Percentiles rank a stretch among this genome's conserved stretches.
Evolutionary conservation across 2,113 vertebrate species (phyloP).

Genomic region (Mirza zaza): DNA sequence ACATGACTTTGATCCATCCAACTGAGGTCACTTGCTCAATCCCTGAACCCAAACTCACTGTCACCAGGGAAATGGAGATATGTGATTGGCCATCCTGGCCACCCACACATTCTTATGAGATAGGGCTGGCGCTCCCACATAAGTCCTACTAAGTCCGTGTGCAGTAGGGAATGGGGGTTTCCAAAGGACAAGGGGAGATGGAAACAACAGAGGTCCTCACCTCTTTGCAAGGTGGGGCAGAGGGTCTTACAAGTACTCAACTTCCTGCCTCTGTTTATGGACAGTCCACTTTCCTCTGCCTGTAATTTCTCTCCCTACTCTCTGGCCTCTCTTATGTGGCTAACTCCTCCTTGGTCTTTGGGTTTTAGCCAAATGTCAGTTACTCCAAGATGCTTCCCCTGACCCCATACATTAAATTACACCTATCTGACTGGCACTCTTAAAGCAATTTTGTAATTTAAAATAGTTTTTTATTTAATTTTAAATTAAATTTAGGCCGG

Average conservation of each 20-base stretch:
- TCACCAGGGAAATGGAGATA: neutral
- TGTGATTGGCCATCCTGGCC: neutral
- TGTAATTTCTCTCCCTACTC: neutral
- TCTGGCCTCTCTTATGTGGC: neutral
- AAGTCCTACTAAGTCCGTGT: neutral
- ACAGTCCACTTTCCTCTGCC: neutral
- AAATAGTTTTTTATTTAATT: neutral
- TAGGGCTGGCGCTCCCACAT: neutral
- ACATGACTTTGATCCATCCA: neutral
- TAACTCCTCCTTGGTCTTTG: neutral
- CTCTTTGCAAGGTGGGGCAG: neutral
- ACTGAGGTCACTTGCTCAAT: neutral
- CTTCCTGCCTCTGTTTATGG: neutral
- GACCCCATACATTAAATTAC: neutral
- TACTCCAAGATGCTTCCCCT: neutral
- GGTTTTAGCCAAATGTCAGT: neutral
- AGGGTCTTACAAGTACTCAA: neutral
- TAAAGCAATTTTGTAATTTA: neutral
- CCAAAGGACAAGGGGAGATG: neutral
- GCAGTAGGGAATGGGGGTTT: neutral
- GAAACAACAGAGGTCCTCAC: neutral
- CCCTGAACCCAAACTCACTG: neutral
- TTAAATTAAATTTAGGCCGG: too few relatives aligned
- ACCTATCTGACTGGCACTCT: neutral
- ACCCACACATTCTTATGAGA: neutral